A percentile compares a stretch with the other conserved stretches of the same genome.
phyloP scores from a whole-genome alignment of 2,797 vertebrate species.

The Botia kubotai region DNA sequence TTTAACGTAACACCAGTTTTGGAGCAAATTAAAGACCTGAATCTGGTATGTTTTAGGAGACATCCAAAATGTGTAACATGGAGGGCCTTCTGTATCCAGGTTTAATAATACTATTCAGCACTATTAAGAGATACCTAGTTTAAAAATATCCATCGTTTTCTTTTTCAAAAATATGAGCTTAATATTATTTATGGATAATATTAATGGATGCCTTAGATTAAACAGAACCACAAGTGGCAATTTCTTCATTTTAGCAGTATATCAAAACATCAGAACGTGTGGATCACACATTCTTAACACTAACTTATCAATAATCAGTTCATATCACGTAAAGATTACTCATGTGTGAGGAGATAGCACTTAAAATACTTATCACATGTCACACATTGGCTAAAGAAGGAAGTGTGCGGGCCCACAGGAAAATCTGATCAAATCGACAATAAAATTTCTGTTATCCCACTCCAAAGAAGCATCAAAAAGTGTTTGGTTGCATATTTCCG shows the following conservation, averaged over 20 bases:
- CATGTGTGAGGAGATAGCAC: slow-evolving; percentile 10
- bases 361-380: slow-evolving; percentile 24
- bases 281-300: too few species aligned
- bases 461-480: background rate
- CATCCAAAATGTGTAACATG: too few species aligned
- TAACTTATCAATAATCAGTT: background rate
- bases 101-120: too few species aligned
- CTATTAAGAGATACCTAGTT: too few species aligned
- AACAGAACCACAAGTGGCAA: too few species aligned
- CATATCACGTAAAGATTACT: background rate
- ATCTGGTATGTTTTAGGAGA: background rate
- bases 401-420: slow-evolving; percentile 35
- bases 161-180: too few species aligned
- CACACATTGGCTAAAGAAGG: slow-evolving; percentile 12
- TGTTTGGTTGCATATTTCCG: background rate
- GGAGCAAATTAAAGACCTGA: background rate
- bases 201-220: too few species aligned
- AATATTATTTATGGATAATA: too few species aligned
- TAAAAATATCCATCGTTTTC: too few species aligned
- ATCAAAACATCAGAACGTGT: too few species aligned
- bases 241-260: too few species aligned
- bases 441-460: background rate
- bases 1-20: background rate
- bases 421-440: slow-evolving; percentile 22
- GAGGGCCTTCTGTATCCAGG: too few species aligned